Base-by-base conservation (phyloP, 2,888 invertebrate species). In the Dryadula phaetusa region DNA sequence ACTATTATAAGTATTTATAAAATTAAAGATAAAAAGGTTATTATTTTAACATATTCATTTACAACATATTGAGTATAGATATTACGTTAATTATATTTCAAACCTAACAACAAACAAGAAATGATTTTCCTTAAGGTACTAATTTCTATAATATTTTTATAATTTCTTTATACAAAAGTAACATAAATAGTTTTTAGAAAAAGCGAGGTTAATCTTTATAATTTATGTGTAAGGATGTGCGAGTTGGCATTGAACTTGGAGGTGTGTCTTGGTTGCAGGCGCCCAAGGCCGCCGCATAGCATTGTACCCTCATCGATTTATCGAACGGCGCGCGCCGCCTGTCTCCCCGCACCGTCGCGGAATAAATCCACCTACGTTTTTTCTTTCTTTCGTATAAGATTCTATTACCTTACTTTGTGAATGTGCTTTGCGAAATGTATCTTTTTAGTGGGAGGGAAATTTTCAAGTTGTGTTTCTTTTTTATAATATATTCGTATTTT, bases 231-330 rank as follows among this genome's bases (percentile, higher is more conserved):
- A 67, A 72, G 70, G 72, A 74, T 70, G 69, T 73, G 71, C 74
- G 76, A 74, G 80, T 86, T 90, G 92, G 86, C 91, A 91, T 86
- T 92, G 92, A 92, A 91, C 92, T 90, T 92, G 89, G 89, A 84
- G 91, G 91, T 88, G 91, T 91, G 91, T 91, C 90, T 87, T 90
- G 79, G 77, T 79, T 90, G 91, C 90, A 90, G 74, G 82, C 80
- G 75, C 79, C 79, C 91, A 91, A 91, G 90, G 91, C 85, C 88
- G 83, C 37, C 78, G 87, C 86, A 86, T 84, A 83, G 81, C 85
- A 85, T 87, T 88, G 85, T 90, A 82, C 82, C 77, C 79, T 83
- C 85, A 91, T 91, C 91, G 91, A 92, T 92, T 91, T 92, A 92
- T 91, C 85, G 92, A 91, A 80, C 90, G 89, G 90, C 90, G 90